Evolutionary conservation across 2,888 invertebrate species (phyloP), one percentile per base, ranked within the genome.

Genomic region (Stenichneumon culpator): DNA sequence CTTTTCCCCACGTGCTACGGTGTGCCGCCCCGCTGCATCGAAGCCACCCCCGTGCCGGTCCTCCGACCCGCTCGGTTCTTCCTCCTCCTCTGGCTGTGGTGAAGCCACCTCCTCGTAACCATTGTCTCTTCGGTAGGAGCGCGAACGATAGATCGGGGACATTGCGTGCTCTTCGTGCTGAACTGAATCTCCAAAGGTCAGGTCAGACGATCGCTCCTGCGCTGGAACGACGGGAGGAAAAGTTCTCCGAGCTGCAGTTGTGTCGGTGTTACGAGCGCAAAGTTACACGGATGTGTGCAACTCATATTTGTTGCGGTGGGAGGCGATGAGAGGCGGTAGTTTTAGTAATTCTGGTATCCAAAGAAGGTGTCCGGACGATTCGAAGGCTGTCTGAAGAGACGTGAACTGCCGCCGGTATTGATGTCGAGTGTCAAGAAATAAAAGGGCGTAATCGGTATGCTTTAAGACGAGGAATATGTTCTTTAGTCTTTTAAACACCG

Each of bases 1-100:
- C 82, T 86, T 85, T 83, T 81, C 81, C 65, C 78, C 78, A 73
- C 78, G 81, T 81, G 69, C 63, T 78, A 60, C 65, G 50, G 73
- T 78, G 25, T 47, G 28, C 77, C 82, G 72, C 36, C 39, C 82
- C 70, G 67, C 72, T 82, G 65, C 85, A 72, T 80, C 80, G 32
- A 83, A 80, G 80, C 80, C 83, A 79, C 73, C 83, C 77, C 74
- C 63, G 32, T 14, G 6, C 28, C 57, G 25, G 57, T 60, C 86
- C 32, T 52, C 19, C 44, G 16, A 44, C 3, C 16, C 44, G 44
- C 22, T 39, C 50, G 22, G 19, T 54, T 52, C 67, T 47, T 16
- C 11, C n/a, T 28, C 19, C 54, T 1, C 54, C 28, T 52, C 36
- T 32, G 7, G 19, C 19, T 32, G 52, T 2, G 44, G 14, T 67